These are phyloP conservation scores for Phania funesta DNA, from an alignment of 2,888 invertebrate genomes.

Conservation along the genomic window DNA sequence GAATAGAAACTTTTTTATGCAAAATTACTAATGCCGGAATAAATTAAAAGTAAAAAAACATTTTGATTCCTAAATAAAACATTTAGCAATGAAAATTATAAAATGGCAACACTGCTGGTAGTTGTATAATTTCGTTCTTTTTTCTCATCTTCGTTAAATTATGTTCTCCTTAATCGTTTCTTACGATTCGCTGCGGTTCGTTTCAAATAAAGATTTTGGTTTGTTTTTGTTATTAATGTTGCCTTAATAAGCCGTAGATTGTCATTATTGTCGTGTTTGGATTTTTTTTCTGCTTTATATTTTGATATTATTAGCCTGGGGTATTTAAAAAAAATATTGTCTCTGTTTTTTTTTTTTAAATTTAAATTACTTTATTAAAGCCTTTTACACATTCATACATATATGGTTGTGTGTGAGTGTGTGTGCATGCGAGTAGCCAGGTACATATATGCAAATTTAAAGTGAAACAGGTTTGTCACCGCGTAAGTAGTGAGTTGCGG, in stretches of 20 bases:
- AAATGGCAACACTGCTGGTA: not conserved
- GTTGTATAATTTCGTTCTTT: constrained; percentile 27
- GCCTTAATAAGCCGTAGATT: constrained; percentile 77
- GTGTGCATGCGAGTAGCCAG: too few relatives aligned
- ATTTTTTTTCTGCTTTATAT: constrained; percentile 17
- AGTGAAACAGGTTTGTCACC: constrained; percentile 48
- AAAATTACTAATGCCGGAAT: too few relatives aligned
- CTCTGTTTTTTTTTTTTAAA: constrained; percentile 30
- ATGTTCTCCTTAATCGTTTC: constrained; percentile 68
- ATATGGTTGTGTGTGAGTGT: too few relatives aligned
- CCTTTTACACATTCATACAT: not conserved
- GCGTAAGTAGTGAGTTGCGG: constrained; percentile 37
- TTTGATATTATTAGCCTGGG: constrained; percentile 50
- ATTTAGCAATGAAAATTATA: too few relatives aligned
- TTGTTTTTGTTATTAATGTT: constrained; percentile 68
- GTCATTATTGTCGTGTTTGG: constrained; percentile 77
- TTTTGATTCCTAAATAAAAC: too few relatives aligned
- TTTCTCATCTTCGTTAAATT: constrained; percentile 61
- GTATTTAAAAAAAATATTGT: constrained; percentile 50
- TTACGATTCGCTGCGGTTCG: constrained; percentile 77
- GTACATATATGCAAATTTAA: constrained; percentile 58
- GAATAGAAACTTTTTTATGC: too few relatives aligned
- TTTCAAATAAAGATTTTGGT: constrained; percentile 69
- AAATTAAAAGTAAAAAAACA: too few relatives aligned
- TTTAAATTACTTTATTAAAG: constrained; percentile 57